Evolutionary conservation across 2,797 vertebrate genomes (phyloP).

Genomic region (Gallinago solitaria): DNA sequence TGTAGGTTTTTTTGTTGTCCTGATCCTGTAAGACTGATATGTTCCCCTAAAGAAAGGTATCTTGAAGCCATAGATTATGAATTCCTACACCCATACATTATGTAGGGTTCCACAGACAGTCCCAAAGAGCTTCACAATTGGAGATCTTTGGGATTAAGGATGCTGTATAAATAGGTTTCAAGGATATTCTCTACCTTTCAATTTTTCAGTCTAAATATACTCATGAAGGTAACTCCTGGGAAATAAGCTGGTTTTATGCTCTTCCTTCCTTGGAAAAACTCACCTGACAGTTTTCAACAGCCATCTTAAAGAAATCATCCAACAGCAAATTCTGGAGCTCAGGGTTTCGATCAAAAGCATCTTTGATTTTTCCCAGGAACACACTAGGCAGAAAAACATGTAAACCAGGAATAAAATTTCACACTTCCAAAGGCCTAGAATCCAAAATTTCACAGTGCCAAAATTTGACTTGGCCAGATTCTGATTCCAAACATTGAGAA

Average conservation of each 20-base stretch:
- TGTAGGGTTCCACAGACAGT: background rate
- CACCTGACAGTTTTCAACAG: conserved; percentile 93
- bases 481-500: background rate
- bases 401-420: background rate
- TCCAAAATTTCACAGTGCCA: background rate
- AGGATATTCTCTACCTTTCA: background rate
- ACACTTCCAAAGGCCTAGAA: background rate
- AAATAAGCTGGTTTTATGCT: background rate
- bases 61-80: background rate
- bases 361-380: conserved; percentile 97
- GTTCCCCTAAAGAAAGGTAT: background rate
- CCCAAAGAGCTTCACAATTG: background rate
- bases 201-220: background rate
- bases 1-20: background rate
- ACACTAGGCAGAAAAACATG: conserved; percentile 77
- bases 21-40: background rate
- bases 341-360: conserved; percentile 90
- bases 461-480: background rate
- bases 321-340: conserved; percentile 91
- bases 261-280: background rate
- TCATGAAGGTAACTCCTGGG: background rate
- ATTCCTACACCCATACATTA: background rate
- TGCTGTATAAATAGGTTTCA: background rate
- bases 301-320: conserved; percentile 90
- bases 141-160: background rate